Conservation (phyloP, 1,140 invertebrate genomes). For the Acromyrmex heyeri region DNA sequence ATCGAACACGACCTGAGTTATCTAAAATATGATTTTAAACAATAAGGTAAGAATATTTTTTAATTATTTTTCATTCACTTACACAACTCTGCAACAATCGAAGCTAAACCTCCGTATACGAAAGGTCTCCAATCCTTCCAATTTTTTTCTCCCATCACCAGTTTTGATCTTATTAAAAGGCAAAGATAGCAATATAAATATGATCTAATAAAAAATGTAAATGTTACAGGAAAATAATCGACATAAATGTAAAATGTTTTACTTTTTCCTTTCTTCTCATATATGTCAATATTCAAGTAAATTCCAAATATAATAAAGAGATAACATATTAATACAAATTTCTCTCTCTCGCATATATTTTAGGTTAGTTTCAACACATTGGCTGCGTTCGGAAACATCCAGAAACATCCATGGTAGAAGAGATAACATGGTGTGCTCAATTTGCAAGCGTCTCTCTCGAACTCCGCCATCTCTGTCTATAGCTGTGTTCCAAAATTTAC, state of each 20-base stretch:
- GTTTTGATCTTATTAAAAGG: conserved; percentile 34
- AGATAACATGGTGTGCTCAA: too few species aligned
- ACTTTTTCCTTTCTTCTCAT: neutral
- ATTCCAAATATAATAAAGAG: neutral
- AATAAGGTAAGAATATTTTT: neutral
- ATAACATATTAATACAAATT: neutral
- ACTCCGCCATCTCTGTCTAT: too few species aligned
- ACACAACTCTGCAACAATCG: conserved; percentile 97
- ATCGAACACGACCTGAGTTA: neutral
- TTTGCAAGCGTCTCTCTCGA: too few species aligned
- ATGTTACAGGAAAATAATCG: neutral
- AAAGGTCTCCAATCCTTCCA: conserved; percentile 97
- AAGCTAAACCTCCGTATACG: conserved; percentile 96
- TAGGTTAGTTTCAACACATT: neutral
- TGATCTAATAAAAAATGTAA: neutral
- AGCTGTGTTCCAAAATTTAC: too few species aligned
- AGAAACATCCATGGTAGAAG: too few species aligned
- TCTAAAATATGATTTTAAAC: neutral
- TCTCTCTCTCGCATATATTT: neutral
- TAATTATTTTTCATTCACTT: conserved; percentile 80
- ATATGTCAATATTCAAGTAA: neutral
- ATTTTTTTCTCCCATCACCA: conserved; percentile 88
- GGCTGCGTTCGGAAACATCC: too few species aligned
- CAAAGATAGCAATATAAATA: neutral
- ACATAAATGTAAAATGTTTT: conserved; percentile 1